These are phyloP conservation scores for Leptocoma aspasia DNA, from an alignment of 2,113 vertebrate genomes.

Conservation along the genomic window DNA sequence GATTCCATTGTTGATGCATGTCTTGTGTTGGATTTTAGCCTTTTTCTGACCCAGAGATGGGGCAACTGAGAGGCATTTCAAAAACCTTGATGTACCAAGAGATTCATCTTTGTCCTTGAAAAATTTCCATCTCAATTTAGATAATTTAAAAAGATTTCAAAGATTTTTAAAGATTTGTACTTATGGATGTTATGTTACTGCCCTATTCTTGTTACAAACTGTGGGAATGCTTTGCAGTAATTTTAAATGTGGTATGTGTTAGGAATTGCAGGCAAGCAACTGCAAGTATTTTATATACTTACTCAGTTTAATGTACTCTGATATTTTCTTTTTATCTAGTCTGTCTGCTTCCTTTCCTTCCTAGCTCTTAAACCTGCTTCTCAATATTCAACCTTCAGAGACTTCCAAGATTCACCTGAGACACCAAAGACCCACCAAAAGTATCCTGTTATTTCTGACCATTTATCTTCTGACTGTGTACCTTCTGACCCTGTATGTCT, in stretches of 20 bases:
- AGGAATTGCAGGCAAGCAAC: background rate
- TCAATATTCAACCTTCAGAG: conserved; percentile 11
- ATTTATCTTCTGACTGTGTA: conserved; percentile 33
- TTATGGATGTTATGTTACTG: background rate
- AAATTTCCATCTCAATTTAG: background rate
- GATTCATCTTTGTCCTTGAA: background rate
- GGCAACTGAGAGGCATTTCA: background rate
- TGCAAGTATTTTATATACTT: conserved; percentile 23
- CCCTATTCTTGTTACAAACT: background rate
- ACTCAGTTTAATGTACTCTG: conserved; percentile 10
- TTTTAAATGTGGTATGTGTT: background rate
- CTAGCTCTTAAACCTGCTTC: conserved; percentile 51
- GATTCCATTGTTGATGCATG: background rate
- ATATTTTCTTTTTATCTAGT: conserved; percentile 42
- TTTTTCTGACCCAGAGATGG: too few species aligned
- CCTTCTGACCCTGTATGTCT: conserved; percentile 5
- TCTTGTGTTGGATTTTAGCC: too few species aligned
- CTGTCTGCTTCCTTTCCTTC: background rate
- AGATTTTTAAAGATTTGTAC: background rate
- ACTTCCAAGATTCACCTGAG: conserved; percentile 34
- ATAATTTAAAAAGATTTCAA: background rate
- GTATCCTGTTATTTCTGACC: conserved; percentile 14
- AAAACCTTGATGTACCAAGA: background rate
- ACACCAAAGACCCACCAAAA: conserved; percentile 22
- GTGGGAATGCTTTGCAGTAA: background rate